Evolutionary conservation across 2,797 vertebrate species (phyloP).

Genomic region (Bradypus variegatus): DNA sequence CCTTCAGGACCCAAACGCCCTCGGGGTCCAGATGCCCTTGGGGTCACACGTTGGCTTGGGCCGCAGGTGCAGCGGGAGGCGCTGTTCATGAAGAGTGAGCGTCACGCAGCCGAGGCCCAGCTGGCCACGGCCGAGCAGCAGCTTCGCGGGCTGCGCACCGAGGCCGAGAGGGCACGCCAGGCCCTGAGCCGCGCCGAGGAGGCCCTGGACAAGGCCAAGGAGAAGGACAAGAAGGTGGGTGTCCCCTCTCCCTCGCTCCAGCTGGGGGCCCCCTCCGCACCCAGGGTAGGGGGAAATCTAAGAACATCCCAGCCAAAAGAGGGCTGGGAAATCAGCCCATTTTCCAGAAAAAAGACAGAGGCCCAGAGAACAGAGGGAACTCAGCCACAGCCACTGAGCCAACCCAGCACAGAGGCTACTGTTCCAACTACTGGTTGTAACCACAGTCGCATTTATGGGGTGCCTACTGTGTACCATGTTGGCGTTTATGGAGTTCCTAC

Average conservation of each 20-base stretch:
- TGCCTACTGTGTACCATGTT: no score
- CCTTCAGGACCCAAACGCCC: neutral
- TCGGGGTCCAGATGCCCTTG: no score
- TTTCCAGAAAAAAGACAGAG: neutral
- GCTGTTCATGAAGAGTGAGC: slow-evolving; percentile 93
- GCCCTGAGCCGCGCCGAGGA: slow-evolving; percentile 85
- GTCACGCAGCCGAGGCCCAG: slow-evolving; percentile 87
- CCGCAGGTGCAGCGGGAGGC: no score
- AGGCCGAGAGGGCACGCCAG: slow-evolving; percentile 81
- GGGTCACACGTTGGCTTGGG: neutral
- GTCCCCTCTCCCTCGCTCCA: neutral
- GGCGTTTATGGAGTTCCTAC: accelerated
- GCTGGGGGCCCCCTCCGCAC: neutral
- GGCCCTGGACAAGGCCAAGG: slow-evolving; percentile 84
- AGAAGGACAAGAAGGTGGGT: slow-evolving; percentile 89
- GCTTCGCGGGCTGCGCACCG: slow-evolving; percentile 77
- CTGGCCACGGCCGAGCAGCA: slow-evolving; percentile 81
- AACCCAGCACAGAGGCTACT: neutral
- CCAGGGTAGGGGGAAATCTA: neutral
- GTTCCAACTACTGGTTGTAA: no score
- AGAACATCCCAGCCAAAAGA: neutral
- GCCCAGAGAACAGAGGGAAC: neutral
- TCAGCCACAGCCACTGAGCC: neutral
- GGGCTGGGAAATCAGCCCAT: no score
- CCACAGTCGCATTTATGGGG: no score